Conservation (phyloP, 2,113 vertebrate genomes). For the Apistogramma diplotaenia region DNA sequence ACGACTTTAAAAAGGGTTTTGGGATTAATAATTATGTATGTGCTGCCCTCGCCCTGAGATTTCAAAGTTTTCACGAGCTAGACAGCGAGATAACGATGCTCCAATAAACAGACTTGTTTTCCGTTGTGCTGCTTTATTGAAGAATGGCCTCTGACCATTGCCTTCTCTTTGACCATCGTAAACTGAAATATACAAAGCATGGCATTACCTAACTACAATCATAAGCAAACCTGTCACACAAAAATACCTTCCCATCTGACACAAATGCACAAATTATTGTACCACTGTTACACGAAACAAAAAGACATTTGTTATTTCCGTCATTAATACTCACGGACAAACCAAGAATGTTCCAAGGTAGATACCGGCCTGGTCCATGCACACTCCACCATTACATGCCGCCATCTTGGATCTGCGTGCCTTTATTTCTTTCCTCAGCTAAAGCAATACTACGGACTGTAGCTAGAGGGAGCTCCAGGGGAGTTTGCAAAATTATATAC, state of each 20-base stretch:
- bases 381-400: neutral
- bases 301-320: too few species aligned
- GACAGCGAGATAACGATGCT: neutral
- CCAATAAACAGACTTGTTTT: neutral
- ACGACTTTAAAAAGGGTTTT: too few species aligned
- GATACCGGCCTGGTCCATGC: neutral
- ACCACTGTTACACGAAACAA: too few species aligned
- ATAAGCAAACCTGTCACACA: too few species aligned
- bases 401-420: neutral
- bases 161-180: neutral
- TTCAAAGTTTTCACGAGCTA: neutral
- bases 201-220: too few species aligned
- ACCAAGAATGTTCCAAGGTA: neutral
- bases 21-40: too few species aligned
- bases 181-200: too few species aligned
- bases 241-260: too few species aligned
- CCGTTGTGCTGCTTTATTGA: neutral
- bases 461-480: neutral
- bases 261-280: too few species aligned
- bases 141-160: neutral
- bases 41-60: neutral
- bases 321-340: too few species aligned
- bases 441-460: neutral
- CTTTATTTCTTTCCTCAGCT: neutral
- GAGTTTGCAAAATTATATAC: neutral